A percentile compares a stretch with the other conserved stretches of the same genome.
These are phyloP conservation scores for Drosophila tripunctata DNA, from an alignment of 2,888 invertebrate species.

Conservation along the genomic window DNA sequence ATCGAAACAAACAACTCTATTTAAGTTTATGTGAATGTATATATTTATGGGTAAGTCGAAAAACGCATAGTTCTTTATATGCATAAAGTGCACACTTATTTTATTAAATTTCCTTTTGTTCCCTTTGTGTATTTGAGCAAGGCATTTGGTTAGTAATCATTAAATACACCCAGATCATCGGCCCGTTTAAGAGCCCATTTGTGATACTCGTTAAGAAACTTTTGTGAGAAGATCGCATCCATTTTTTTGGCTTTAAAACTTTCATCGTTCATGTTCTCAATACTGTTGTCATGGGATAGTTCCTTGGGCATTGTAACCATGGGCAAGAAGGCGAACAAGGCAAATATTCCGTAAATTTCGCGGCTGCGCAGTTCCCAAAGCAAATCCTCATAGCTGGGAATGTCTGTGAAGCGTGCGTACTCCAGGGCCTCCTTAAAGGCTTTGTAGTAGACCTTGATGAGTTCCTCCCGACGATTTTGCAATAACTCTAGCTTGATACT, in stretches of 20 bases:
- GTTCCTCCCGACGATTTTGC: constrained; percentile 58
- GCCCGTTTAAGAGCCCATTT: constrained; percentile 72
- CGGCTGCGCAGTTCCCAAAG: constrained; percentile 73
- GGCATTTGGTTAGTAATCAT: constrained; percentile 72
- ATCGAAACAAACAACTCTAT: too few species aligned
- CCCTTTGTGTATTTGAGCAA: too few species aligned
- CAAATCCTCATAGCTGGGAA: constrained; percentile 76
- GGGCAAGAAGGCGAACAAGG: constrained; percentile 74
- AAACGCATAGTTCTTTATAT: constrained; percentile 68
- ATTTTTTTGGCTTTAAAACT: constrained; percentile 55
- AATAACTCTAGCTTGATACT: constrained; percentile 67
- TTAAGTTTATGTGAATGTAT: not conserved
- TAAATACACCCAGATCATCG: constrained; percentile 75
- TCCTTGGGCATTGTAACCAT: constrained; percentile 75
- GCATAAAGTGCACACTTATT: constrained; percentile 67
- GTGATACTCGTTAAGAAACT: constrained; percentile 67
- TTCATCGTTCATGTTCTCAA: constrained; percentile 69
- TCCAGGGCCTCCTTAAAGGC: constrained; percentile 60
- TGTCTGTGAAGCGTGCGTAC: constrained; percentile 64
- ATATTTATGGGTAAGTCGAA: constrained; percentile 26
- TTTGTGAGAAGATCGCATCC: constrained; percentile 61
- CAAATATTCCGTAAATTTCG: constrained; percentile 78
- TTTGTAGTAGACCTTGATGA: constrained; percentile 71
- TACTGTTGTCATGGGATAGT: constrained; percentile 61
- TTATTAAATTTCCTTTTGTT: constrained; percentile 46